These are phyloP conservation scores for Mesembrinibis cayennensis DNA, from an alignment of 2,113 vertebrate genomes.

Conservation along the genomic window DNA sequence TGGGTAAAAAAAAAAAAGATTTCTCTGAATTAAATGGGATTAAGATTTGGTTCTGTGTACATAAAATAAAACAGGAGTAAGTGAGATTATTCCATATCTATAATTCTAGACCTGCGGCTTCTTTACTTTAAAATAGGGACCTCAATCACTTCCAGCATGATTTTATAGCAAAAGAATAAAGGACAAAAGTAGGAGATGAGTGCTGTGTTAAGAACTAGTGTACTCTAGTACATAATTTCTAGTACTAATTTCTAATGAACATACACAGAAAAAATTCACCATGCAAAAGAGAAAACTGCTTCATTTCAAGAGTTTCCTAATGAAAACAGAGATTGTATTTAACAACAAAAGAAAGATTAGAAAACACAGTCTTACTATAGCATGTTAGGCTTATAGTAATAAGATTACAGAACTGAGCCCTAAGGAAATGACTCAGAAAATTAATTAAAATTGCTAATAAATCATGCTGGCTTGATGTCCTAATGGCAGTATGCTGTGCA, in stretches of 20 bases:
- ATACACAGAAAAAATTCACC: not conserved
- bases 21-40: not conserved
- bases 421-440: constrained; percentile 60
- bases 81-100: not conserved
- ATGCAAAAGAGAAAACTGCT: not conserved
- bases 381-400: constrained; percentile 23
- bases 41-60: not conserved
- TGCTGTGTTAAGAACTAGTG: not conserved
- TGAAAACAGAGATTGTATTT: constrained; percentile 19
- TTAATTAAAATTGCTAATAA: constrained; percentile 61
- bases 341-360: constrained; percentile 48
- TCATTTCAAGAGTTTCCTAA: constrained; percentile 22
- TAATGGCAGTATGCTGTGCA: constrained; percentile 13
- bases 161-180: not conserved
- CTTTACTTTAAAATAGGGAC: not conserved
- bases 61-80: not conserved
- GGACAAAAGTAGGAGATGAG: not conserved
- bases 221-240: not conserved
- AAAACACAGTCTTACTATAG: constrained; percentile 19
- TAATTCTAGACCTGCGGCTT: not conserved
- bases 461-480: constrained; percentile 29
- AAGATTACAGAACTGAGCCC: constrained; percentile 51
- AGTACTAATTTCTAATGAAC: not conserved
- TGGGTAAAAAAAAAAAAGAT: not conserved
- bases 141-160: not conserved